These are phyloP conservation scores for Sula dactylatra DNA, from an alignment of 2,113 vertebrate genomes.

Conservation along the genomic window DNA sequence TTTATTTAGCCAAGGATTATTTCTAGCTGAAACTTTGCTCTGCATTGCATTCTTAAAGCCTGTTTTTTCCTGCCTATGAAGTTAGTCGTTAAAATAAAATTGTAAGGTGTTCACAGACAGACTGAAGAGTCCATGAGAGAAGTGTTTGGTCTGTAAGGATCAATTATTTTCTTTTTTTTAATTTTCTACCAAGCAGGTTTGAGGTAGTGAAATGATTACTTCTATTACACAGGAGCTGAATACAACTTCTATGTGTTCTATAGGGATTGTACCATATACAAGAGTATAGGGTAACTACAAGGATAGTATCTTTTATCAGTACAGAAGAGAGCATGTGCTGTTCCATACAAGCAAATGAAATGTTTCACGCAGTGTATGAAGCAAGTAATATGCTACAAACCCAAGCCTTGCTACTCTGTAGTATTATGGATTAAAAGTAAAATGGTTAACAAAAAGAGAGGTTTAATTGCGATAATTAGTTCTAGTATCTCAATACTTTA, in stretches of 20 bases:
- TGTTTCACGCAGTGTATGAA: not conserved
- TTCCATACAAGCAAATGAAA: not conserved
- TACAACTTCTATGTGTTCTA: not conserved
- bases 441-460: not conserved
- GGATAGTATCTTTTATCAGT: not conserved
- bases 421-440: not conserved
- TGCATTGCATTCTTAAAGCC: not conserved
- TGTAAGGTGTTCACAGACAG: not conserved
- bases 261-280: accelerated
- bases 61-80: not conserved
- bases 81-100: not conserved
- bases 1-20: not conserved
- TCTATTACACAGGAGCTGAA: not conserved
- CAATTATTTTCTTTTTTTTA: not conserved
- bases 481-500: not conserved
- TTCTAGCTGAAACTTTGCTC: not conserved
- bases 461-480: not conserved
- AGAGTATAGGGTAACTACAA: not conserved
- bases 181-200: not conserved
- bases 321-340: not conserved
- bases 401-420: not conserved
- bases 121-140: not conserved
- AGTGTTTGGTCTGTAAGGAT: not conserved
- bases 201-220: not conserved
- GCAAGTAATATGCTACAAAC: not conserved